Percentiles rank a stretch among this genome's conserved stretches.
Evolutionary conservation across 2,888 invertebrate species (phyloP).

Genomic region (Noctua comes): DNA sequence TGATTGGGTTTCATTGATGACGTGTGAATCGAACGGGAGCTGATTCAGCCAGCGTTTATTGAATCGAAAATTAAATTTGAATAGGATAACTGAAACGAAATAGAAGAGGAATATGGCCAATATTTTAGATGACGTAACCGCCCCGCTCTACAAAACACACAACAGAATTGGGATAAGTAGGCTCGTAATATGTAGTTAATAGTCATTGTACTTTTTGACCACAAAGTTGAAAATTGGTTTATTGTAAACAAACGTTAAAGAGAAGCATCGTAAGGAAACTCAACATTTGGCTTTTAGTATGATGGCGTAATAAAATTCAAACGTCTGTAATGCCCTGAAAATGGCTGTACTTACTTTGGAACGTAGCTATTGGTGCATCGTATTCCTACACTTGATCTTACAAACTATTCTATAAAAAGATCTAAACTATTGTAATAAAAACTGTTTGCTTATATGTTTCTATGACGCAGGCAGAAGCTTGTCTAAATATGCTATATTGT

Average conservation of each 20-base stretch:
- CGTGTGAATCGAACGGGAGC: constrained; percentile 51
- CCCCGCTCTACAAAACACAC: background rate
- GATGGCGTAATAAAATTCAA: constrained; percentile 53
- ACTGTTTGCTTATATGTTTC: background rate
- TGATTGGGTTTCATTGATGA: constrained; percentile 63
- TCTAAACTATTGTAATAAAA: background rate
- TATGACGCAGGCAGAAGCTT: background rate
- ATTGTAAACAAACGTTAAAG: constrained; percentile 35
- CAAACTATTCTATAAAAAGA: background rate
- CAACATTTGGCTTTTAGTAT: constrained; percentile 52
- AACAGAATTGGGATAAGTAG: background rate
- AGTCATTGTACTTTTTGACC: constrained; percentile 33
- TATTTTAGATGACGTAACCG: background rate
- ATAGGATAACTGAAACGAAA: background rate
- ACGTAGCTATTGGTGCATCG: constrained; percentile 11
- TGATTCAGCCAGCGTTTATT: constrained; percentile 46
- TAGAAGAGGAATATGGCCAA: background rate
- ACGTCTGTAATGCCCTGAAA: constrained; percentile 46
- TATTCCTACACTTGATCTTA: background rate
- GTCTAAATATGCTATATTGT: background rate
- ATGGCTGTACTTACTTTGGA: background rate
- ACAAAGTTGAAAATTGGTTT: constrained; percentile 42
- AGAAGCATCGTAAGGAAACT: constrained; percentile 49
- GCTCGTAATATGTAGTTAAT: background rate
- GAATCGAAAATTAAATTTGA: constrained; percentile 26